A percentile compares a stretch with the other conserved stretches of the same genome.
Evolutionary conservation across 2,797 vertebrate genomes (phyloP).

Genomic region (Poeciliopsis paucimaculata): DNA sequence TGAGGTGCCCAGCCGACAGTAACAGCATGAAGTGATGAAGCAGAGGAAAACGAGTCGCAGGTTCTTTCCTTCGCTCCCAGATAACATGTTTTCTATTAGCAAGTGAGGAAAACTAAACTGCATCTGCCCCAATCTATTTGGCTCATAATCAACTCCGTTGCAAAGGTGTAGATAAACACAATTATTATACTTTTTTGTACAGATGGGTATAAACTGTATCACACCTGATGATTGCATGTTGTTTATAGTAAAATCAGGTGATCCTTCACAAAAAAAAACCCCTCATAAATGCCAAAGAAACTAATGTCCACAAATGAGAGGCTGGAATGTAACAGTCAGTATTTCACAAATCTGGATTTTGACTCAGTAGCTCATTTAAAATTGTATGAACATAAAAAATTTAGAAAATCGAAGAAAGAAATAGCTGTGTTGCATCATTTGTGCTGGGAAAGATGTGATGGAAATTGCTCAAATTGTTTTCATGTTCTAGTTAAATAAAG

Average conservation of each 20-base stretch:
- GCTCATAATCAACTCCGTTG: constrained; percentile 38
- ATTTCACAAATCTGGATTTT: neutral
- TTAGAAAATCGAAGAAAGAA: neutral
- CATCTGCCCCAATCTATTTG: constrained; percentile 42
- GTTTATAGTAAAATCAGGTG: constrained; percentile 13
- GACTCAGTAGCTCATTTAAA: neutral
- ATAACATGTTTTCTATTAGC: constrained; percentile 25
- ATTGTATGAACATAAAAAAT: neutral
- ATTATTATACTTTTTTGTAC: constrained; percentile 6
- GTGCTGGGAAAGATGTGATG: neutral
- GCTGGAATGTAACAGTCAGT: neutral
- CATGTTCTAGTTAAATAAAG: neutral
- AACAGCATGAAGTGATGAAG: constrained; percentile 55
- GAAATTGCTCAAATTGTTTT: neutral
- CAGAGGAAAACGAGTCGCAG: constrained; percentile 39
- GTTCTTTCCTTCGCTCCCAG: constrained; percentile 15
- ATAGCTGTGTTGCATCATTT: neutral
- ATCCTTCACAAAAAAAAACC: neutral
- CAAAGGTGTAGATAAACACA: constrained; percentile 37
- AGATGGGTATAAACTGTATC: constrained; percentile 10
- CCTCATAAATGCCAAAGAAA: constrained; percentile 11
- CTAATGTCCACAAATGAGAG: neutral
- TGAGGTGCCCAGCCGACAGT: constrained; percentile 48
- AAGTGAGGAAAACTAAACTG: constrained; percentile 28
- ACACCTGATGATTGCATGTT: constrained; percentile 33